Evolutionary conservation across 1,140 invertebrate genomes (phyloP).

Genomic region (Atta texana): DNA sequence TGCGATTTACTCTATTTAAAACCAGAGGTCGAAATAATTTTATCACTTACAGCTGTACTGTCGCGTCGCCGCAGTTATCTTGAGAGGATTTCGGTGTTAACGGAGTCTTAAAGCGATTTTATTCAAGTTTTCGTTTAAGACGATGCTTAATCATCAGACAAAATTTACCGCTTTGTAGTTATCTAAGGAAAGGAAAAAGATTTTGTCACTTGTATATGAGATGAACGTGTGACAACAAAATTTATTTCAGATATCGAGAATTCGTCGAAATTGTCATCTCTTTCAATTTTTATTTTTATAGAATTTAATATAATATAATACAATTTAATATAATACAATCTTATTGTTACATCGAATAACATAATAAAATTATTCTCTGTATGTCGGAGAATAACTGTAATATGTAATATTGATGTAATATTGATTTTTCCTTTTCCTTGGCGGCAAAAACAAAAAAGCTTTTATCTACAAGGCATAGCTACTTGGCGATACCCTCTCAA

Average conservation of each 20-base stretch:
- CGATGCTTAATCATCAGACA: conserved; percentile 71
- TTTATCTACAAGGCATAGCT: not conserved
- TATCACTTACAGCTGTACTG: conserved; percentile 76
- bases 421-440: not conserved
- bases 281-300: not conserved
- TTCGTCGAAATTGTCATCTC: conserved; percentile 26
- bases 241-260: not conserved
- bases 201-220: conserved; percentile 6
- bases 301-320: not conserved
- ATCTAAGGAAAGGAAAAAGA: conserved; percentile 45
- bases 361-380: not conserved
- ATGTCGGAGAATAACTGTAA: not conserved
- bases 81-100: conserved; percentile 76
- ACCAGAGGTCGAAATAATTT: conserved; percentile 75
- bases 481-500: not conserved
- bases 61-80: conserved; percentile 46
- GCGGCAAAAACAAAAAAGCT: not conserved
- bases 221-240: conserved; percentile 6
- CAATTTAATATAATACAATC: not conserved
- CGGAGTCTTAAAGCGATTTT: conserved; percentile 75
- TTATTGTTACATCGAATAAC: not conserved
- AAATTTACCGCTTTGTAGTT: conserved; percentile 68
- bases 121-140: conserved; percentile 63
- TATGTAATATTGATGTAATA: not conserved
- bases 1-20: conserved; percentile 73